These are phyloP conservation scores for Hippasteria phrygiana DNA, from an alignment of 53 echinoderm and acorn worm genomes.

Conservation along the genomic window DNA sequence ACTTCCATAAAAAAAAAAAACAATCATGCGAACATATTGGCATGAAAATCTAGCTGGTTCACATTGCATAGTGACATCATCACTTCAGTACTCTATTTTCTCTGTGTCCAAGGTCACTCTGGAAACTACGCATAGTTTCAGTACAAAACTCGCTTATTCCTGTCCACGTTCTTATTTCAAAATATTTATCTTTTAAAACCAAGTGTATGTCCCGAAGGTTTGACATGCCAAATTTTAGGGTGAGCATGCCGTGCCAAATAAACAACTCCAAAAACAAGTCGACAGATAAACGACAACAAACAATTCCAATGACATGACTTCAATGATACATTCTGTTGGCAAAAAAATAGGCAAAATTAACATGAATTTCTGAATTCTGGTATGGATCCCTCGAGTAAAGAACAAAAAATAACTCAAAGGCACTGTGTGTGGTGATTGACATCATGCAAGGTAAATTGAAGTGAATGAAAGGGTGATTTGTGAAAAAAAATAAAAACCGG, in stretches of 20 bases:
- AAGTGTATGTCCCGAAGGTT: background rate
- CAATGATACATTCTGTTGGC: background rate
- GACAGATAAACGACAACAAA: background rate
- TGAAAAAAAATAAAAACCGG: background rate
- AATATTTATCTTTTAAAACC: too few species aligned
- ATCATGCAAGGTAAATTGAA: slow-evolving; percentile 1
- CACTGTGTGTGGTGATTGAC: background rate
- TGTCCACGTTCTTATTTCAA: too few species aligned
- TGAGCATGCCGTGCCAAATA: background rate
- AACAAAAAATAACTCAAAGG: too few species aligned
- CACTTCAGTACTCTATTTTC: too few species aligned
- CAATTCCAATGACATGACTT: background rate
- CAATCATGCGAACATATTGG: too few species aligned
- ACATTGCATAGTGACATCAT: too few species aligned
- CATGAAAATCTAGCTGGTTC: too few species aligned
- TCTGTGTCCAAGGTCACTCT: too few species aligned
- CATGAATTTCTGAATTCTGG: background rate
- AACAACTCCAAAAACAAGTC: background rate
- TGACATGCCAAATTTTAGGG: background rate
- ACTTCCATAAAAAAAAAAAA: too few species aligned
- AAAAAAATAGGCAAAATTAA: background rate
- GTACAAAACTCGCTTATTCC: too few species aligned
- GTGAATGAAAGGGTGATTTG: background rate
- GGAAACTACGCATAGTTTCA: too few species aligned
- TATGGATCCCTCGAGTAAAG: too few species aligned